Conservation (phyloP, 2,113 vertebrate genomes). For the Xyrauchen texanus region DNA sequence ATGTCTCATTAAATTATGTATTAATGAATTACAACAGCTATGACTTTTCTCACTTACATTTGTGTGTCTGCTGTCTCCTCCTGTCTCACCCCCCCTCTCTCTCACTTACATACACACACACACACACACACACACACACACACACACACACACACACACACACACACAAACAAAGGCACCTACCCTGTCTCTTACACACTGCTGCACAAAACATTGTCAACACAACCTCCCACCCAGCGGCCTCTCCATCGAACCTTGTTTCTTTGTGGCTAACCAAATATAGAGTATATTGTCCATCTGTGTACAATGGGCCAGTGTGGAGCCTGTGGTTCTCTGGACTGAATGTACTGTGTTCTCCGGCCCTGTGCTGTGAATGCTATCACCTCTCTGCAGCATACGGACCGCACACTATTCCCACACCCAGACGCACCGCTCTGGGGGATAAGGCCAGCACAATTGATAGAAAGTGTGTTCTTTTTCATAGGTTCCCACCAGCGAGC, state of each 20-base stretch:
- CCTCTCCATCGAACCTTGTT: conserved; percentile 82
- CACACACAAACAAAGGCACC: conserved; percentile 37
- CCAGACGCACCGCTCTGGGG: conserved; percentile 79
- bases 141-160: not conserved
- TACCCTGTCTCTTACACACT: conserved; percentile 62
- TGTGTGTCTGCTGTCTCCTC: conserved; percentile 24
- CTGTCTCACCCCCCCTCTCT: not conserved
- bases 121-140: too few species aligned
- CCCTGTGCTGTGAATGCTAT: conserved; percentile 92
- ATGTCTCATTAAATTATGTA: conserved; percentile 51
- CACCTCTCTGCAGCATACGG: conserved; percentile 84
- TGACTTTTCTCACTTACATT: conserved; percentile 8
- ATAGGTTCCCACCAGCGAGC: conserved; percentile 88
- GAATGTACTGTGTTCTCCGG: conserved; percentile 79
- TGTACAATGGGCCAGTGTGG: conserved; percentile 83
- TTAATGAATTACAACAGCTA: conserved; percentile 51
- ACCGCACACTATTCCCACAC: conserved; percentile 83
- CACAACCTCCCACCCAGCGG: conserved; percentile 75
- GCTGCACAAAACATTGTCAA: conserved; percentile 68
- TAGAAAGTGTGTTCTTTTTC: conserved; percentile 87
- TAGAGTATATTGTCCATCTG: conserved; percentile 83
- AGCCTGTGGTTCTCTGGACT: conserved; percentile 80
- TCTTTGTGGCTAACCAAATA: conserved; percentile 90
- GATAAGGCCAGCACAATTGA: conserved; percentile 84
- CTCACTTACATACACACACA: conserved; percentile 6